Conservation (phyloP, 2,113 vertebrate species). For the Lophotis ruficrista region DNA sequence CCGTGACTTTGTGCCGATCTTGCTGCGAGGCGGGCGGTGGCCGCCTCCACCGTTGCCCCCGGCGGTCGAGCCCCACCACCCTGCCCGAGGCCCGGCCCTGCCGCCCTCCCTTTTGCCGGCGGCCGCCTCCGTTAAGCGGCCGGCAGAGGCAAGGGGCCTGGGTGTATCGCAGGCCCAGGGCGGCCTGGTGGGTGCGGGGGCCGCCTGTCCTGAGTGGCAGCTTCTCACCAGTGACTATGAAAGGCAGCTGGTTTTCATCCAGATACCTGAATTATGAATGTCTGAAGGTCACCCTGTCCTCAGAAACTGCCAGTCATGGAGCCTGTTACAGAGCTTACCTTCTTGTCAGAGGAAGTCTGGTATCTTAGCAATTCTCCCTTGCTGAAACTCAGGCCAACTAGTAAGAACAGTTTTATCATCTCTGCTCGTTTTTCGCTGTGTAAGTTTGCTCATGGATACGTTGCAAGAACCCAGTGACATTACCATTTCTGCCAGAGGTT, state of each 20-base stretch:
- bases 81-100: background rate
- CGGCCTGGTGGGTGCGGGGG: background rate
- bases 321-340: background rate
- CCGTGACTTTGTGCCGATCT: too few relatives aligned
- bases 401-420: background rate
- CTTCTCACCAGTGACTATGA: rapidly evolving
- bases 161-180: background rate
- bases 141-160: background rate
- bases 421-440: rapidly evolving
- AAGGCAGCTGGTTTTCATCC: background rate
- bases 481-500: background rate
- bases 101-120: too few relatives aligned
- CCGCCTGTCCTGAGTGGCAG: background rate
- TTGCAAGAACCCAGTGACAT: background rate
- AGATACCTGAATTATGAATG: rapidly evolving
- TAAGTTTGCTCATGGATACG: rapidly evolving
- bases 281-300: background rate
- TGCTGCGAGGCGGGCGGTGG: background rate
- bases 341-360: background rate
- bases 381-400: background rate
- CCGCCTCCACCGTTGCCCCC: background rate
- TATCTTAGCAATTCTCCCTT: too few relatives aligned
- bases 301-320: rapidly evolving
- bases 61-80: too few relatives aligned
- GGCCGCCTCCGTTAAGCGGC: background rate